These are phyloP conservation scores for Lepidostoma basale DNA, from an alignment of 1,140 invertebrate genomes.

Conservation along the genomic window DNA sequence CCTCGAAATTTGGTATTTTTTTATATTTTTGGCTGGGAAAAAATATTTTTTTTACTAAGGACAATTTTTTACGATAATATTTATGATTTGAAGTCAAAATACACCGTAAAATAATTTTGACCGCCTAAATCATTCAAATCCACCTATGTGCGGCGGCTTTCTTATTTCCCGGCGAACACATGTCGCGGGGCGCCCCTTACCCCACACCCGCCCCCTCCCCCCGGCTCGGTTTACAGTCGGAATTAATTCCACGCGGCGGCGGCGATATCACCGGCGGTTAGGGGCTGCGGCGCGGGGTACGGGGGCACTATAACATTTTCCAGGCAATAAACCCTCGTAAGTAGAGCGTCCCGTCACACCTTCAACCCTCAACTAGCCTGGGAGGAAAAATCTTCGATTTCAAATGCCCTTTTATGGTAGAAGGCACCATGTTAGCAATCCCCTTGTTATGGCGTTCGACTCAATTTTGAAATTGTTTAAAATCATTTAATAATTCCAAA, in stretches of 20 bases:
- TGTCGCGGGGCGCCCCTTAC: too few species aligned
- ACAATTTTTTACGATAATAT: too few species aligned
- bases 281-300: background rate
- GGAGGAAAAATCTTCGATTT: background rate
- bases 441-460: too few species aligned
- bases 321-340: conserved; percentile 43
- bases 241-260: conserved; percentile 27
- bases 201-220: too few species aligned
- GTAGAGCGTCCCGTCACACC: conserved; percentile 34
- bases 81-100: too few species aligned
- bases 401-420: background rate
- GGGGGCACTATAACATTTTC: conserved; percentile 37
- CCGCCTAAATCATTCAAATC: too few species aligned
- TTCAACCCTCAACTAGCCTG: background rate
- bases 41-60: too few species aligned
- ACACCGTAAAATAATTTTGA: too few species aligned
- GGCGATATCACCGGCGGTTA: conserved; percentile 23
- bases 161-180: conserved; percentile 19
- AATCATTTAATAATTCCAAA: background rate
- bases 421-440: too few species aligned
- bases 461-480: background rate
- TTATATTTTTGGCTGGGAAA: too few species aligned
- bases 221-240: conserved; percentile 22
- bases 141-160: background rate
- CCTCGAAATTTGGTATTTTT: too few species aligned